Evolutionary conservation across 2,888 invertebrate species (phyloP), one percentile per base, ranked within the genome.

Genomic region (Ctenicera cuprea): DNA sequence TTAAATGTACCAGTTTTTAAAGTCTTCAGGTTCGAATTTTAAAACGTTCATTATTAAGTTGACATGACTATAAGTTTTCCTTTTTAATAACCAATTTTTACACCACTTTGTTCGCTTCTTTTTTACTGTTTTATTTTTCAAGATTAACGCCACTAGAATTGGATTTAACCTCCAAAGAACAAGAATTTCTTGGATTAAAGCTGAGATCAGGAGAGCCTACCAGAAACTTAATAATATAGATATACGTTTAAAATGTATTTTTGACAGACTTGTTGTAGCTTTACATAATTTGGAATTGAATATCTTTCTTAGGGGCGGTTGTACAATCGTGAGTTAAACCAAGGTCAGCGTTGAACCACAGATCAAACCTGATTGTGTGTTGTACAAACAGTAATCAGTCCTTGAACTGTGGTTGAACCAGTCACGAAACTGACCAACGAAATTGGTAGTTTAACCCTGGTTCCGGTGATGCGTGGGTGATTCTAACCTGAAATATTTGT

Each of bases 11-110:
- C n/a, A 64, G 50, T 64, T 64, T 50, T 37, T 48, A 61, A 48
- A 62, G 61, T 67, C 41, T 54, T 48, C 50, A 33, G 48, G 64
- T 63, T 63, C 63, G 14, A 63, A 45, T 45, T 62, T 63, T 48
- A 63, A 63, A 20, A 43, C 43, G 12, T 63, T 43, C 14, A n/a
- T n/a, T n/a, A 63, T 22, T 63, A 63, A 63, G 16, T 63, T 63
- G 3, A 61, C 43, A 38, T 61, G 61, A 61, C 41, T 61, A 43
- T 61, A 61, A 26, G 26, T 26, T 26, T 26, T 26, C 26, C 26
- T 26, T 26, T 26, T 26, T 5, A 26, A 26, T 26, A 26, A 26
- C 26, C 26, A 26, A 26, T 26, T 2, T 5, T 26, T 26, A n/a
- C n/a, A n/a, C n/a, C n/a, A n/a, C n/a, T n/a, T n/a, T n/a, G n/a